These are phyloP conservation scores for Chrysemys picta DNA, from an alignment of 2,113 vertebrate genomes.

Conservation along the genomic window DNA sequence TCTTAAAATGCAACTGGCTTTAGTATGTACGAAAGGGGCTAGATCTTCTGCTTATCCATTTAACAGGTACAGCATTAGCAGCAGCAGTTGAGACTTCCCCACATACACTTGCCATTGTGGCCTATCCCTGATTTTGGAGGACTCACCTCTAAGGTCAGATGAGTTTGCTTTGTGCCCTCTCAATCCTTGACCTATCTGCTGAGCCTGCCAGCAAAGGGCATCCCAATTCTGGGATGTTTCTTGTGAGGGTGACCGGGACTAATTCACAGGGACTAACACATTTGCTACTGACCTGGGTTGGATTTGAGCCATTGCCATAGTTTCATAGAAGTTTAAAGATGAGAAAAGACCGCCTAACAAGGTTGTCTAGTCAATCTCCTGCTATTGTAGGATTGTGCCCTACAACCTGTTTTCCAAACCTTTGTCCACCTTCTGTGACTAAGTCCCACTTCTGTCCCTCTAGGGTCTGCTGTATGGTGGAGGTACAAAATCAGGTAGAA, in stretches of 20 bases:
- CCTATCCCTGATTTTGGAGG: neutral
- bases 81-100: neutral
- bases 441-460: neutral
- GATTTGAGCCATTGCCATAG: neutral
- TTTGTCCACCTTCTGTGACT: neutral
- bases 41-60: neutral
- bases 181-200: neutral
- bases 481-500: neutral
- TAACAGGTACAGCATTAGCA: neutral
- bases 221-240: neutral
- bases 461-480: neutral
- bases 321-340: neutral
- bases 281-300: neutral
- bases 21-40: neutral
- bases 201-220: neutral
- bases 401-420: neutral
- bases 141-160: neutral
- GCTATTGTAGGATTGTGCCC: neutral
- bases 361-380: neutral
- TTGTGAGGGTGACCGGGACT: neutral
- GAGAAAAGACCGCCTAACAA: neutral
- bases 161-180: neutral
- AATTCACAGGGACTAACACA: neutral
- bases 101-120: neutral
- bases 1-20: neutral